These are phyloP conservation scores for Myioborus miniatus DNA, from an alignment of 2,797 vertebrate species.

Conservation along the genomic window DNA sequence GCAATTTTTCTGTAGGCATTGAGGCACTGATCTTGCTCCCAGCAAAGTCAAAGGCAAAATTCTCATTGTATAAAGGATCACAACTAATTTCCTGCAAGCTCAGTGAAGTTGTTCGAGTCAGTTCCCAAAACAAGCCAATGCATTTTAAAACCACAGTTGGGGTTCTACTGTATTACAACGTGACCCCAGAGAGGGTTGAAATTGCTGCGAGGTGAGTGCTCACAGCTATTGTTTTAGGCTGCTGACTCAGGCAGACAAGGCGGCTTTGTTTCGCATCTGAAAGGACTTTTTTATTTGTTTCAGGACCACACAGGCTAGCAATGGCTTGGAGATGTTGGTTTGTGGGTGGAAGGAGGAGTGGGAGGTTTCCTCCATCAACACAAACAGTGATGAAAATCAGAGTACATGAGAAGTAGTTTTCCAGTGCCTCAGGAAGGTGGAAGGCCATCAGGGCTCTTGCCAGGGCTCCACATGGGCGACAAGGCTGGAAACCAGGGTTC, in stretches of 20 bases:
- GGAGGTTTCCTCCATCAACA: neutral
- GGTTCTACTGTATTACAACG: neutral
- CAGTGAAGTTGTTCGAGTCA: neutral
- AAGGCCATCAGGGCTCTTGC: neutral
- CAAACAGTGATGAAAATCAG: neutral
- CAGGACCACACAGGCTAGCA: constrained; percentile 42
- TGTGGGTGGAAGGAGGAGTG: neutral
- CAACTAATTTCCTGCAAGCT: constrained; percentile 25
- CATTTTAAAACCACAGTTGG: constrained; percentile 33
- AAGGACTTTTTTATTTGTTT: constrained; percentile 34
- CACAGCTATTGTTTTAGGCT: constrained; percentile 44
- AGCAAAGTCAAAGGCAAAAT: constrained; percentile 48
- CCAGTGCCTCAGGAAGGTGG: accelerated
- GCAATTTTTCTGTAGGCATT: neutral
- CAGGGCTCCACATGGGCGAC: accelerated
- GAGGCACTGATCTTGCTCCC: constrained; percentile 31
- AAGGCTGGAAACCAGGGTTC: neutral
- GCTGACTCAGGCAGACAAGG: constrained; percentile 38
- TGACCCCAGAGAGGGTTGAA: constrained; percentile 33
- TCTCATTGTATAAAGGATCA: constrained; percentile 19
- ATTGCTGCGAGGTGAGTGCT: constrained; percentile 24
- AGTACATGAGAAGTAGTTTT: neutral
- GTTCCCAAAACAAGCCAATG: constrained; percentile 42
- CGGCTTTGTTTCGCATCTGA: constrained; percentile 37
- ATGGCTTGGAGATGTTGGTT: neutral